Evolutionary conservation across 2,888 invertebrate genomes (phyloP).

Genomic region (Leucophora obtusa): DNA sequence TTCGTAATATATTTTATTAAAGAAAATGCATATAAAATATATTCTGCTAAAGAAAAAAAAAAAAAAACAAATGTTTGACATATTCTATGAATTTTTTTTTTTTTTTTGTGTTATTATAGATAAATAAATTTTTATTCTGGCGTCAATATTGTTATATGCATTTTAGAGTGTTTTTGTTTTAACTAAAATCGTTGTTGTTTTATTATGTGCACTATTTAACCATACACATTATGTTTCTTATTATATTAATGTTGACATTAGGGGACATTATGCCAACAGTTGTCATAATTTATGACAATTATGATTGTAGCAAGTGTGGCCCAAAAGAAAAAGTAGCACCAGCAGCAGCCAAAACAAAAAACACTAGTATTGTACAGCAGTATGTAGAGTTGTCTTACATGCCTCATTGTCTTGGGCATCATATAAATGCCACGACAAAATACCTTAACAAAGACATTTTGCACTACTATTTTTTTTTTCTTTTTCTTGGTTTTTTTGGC

Average conservation of each 20-base stretch:
- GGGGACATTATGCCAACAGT: slow-evolving; percentile 62
- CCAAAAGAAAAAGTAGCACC: slow-evolving; percentile 26
- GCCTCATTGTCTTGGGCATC: background rate
- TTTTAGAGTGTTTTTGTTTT: slow-evolving; percentile 24
- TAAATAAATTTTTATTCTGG: background rate
- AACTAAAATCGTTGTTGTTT: slow-evolving; percentile 20
- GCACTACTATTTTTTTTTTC: background rate
- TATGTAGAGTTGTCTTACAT: background rate
- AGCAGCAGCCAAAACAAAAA: background rate
- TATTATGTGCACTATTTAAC: slow-evolving; percentile 24
- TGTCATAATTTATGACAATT: slow-evolving; percentile 68
- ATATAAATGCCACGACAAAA: slow-evolving; percentile 18
- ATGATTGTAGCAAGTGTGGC: slow-evolving; percentile 62
- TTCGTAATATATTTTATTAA: background rate
- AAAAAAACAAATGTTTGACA: background rate
- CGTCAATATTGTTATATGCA: slow-evolving; percentile 34
- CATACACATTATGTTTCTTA: slow-evolving; percentile 20
- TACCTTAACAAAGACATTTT: slow-evolving; percentile 38
- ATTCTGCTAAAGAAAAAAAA: too few relatives aligned
- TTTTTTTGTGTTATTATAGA: background rate
- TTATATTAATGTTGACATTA: slow-evolving; percentile 57
- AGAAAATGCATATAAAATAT: too few relatives aligned
- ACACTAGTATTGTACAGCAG: background rate
- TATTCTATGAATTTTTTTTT: background rate
- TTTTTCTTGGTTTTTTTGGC: background rate